Conservation (phyloP, 2,113 vertebrate genomes). For the Coptodon bakossiorum region DNA sequence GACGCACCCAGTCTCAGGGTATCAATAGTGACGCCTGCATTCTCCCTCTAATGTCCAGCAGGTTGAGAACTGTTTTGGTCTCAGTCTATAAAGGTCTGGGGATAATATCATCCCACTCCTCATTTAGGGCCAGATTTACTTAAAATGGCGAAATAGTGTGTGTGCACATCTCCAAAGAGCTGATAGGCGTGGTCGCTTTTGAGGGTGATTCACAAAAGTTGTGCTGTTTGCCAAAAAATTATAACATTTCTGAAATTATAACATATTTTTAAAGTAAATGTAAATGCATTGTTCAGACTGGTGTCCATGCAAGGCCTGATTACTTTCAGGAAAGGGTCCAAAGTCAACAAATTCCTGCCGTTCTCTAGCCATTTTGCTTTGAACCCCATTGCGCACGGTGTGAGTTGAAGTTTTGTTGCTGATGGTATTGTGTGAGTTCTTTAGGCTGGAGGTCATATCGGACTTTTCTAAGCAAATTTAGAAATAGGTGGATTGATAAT, state of each 20-base stretch:
- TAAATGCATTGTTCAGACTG: background rate
- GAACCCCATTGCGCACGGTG: accelerated
- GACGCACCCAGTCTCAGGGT: background rate
- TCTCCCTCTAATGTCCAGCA: background rate
- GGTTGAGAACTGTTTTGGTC: background rate
- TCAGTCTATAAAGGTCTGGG: accelerated
- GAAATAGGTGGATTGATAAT: background rate
- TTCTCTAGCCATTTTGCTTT: background rate
- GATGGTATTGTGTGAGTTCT: background rate
- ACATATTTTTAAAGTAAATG: background rate
- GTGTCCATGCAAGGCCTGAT: background rate
- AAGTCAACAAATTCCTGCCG: background rate
- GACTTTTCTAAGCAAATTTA: background rate
- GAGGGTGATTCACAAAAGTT: background rate
- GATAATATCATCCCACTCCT: background rate
- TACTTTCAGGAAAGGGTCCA: accelerated
- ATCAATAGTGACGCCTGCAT: background rate
- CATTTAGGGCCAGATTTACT: background rate
- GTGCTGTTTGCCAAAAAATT: background rate
- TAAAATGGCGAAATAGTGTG: background rate
- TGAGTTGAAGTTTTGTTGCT: background rate
- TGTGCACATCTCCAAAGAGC: background rate
- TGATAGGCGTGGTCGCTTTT: background rate
- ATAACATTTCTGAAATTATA: background rate
- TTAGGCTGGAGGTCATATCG: background rate